Conservation (phyloP, 2,113 vertebrate species). For the Indicator maculatus region DNA sequence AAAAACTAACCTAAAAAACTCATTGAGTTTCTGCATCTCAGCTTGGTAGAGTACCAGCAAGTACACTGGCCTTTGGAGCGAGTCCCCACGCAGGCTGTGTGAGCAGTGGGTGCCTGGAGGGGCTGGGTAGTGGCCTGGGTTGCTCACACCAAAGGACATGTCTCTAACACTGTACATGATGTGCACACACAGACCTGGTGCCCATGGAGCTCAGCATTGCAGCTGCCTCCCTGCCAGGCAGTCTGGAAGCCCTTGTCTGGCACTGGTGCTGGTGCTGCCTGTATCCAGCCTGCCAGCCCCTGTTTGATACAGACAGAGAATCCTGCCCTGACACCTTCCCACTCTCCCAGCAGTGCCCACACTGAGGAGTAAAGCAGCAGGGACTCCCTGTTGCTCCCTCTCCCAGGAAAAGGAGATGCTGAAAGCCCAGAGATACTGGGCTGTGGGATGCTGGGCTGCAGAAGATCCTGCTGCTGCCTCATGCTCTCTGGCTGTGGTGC, state of each 20-base stretch:
- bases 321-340: not conserved
- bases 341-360: not conserved
- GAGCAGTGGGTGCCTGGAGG: not conserved
- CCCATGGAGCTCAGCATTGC: rapidly evolving
- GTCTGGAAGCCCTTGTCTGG: not conserved
- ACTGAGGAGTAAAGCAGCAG: not conserved
- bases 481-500: not conserved
- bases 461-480: not conserved
- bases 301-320: not conserved
- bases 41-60: not conserved
- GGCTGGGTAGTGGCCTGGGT: not conserved
- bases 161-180: not conserved
- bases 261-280: not conserved
- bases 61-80: not conserved
- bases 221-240: not conserved
- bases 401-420: not conserved
- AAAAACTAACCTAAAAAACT: constrained; percentile 50
- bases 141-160: rapidly evolving
- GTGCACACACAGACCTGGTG: rapidly evolving
- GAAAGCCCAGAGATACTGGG: not conserved
- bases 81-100: not conserved
- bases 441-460: not conserved
- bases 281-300: rapidly evolving
- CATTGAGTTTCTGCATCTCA: constrained; percentile 41
- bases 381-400: not conserved